Evolutionary conservation across 2,888 invertebrate species (phyloP), one percentile per base, ranked within the genome.

Genomic region (Netelia melanura): DNA sequence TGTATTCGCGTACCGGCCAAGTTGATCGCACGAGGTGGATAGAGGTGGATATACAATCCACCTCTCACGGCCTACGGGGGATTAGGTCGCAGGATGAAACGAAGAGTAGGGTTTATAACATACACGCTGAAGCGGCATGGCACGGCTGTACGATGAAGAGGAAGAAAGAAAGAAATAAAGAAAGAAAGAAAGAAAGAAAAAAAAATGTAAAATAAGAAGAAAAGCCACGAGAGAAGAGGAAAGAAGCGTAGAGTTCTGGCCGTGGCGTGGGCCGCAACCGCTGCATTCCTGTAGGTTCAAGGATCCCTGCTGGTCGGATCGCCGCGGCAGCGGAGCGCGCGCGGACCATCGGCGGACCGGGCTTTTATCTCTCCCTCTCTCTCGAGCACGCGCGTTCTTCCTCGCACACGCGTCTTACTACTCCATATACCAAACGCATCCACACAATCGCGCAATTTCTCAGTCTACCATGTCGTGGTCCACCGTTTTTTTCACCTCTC

Each of bases 271-370:
- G 91, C 90, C 89, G 92, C 90, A 91, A 90, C 88, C 90, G 89
- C 91, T 91, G 92, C 92, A 93, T 93, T 93, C 93, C 91, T 92
- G 90, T 89, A 92, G 93, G 93, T 93, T 93, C 92, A 93, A 93
- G 92, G 92, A 93, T 93, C 92, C 90, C 90, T 88, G 88, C 86
- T 90, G 87, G 88, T 86, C 88, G 86, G 79, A 79, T 78, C 81
- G 85, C 78, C 75, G 64, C 64, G 23, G 54, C 72, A 71, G 76
- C 81, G 56, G 72, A 67, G 71, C 81, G 84, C 68, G 44, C 79
- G 67, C 71, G 71, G 77, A 71, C 64, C 25, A 81, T 78, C 80
- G 81, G 74, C 54, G 80, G 81, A 74, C 74, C 48, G 44, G 17
- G 56, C 43, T 44, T 30, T 54, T 70, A 11, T 68, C 70, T 48